Percentiles rank a stretch among this genome's conserved stretches.
These are phyloP conservation scores for Meles meles DNA, from an alignment of 2,113 vertebrate genomes.

Conservation along the genomic window DNA sequence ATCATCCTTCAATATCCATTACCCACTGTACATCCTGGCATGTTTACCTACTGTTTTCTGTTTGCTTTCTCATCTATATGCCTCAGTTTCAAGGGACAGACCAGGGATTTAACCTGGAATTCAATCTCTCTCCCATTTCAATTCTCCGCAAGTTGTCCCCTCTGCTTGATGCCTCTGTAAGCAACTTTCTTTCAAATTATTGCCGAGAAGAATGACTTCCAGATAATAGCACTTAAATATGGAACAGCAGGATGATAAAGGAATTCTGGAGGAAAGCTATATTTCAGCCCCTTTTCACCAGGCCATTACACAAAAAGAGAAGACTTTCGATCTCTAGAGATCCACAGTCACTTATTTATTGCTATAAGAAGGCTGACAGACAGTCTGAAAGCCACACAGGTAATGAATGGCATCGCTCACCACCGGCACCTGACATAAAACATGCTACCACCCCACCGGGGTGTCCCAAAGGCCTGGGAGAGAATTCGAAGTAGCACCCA, in stretches of 20 bases:
- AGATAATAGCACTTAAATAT: constrained; percentile 67
- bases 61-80: constrained; percentile 75
- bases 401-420: constrained; percentile 14
- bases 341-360: constrained; percentile 19
- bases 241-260: constrained; percentile 60
- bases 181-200: constrained; percentile 73
- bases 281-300: constrained; percentile 41
- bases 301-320: constrained; percentile 36
- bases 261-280: constrained; percentile 45
- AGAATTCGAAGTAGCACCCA: neutral
- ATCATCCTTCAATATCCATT: constrained; percentile 79
- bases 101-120: constrained; percentile 70
- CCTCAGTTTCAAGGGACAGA: constrained; percentile 74
- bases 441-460: neutral
- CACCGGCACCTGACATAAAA: constrained; percentile 40
- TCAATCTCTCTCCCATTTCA: constrained; percentile 66
- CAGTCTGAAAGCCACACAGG: constrained; percentile 7
- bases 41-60: constrained; percentile 78
- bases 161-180: constrained; percentile 72
- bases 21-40: constrained; percentile 76
- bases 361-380: constrained; percentile 34
- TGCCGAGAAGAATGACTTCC: constrained; percentile 67
- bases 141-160: constrained; percentile 63
- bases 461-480: neutral
- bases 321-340: constrained; percentile 36